Percentiles rank a stretch among this genome's conserved stretches.
Conservation (phyloP, 2,888 invertebrate genomes). For the Congeria kusceri region DNA sequence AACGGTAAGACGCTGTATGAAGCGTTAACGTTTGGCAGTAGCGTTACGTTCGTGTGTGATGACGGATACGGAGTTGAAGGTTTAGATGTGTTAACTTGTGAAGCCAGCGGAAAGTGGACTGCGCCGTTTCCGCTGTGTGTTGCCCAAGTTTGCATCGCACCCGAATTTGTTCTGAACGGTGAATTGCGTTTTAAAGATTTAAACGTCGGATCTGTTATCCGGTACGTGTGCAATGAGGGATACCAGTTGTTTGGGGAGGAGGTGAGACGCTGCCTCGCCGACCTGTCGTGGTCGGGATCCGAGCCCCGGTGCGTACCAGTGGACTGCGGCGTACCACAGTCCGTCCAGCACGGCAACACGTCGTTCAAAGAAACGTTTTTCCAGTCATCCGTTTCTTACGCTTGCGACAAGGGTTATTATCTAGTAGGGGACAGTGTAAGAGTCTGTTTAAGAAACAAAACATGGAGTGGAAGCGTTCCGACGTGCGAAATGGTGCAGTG, state of each 20-base stretch:
- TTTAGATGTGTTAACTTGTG: constrained; percentile 65
- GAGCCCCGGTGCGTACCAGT: constrained; percentile 70
- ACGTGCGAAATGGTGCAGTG: constrained; percentile 70
- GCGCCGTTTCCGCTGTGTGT: constrained; percentile 61
- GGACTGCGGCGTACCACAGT: constrained; percentile 63
- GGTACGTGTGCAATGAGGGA: constrained; percentile 80
- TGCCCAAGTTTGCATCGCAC: constrained; percentile 64
- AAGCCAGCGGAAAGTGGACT: constrained; percentile 73
- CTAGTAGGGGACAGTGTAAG: constrained; percentile 59
- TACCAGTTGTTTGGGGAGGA: constrained; percentile 74
- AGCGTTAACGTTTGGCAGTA: constrained; percentile 78
- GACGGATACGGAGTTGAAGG: constrained; percentile 74
- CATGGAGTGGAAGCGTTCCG: constrained; percentile 71
- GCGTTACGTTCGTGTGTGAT: constrained; percentile 71
- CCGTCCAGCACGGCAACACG: constrained; percentile 65
- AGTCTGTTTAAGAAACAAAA: constrained; percentile 64
- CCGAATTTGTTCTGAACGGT: constrained; percentile 85
- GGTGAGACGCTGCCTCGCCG: constrained; percentile 72
- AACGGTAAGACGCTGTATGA: constrained; percentile 57
- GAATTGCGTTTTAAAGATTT: constrained; percentile 78
- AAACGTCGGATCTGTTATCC: constrained; percentile 66
- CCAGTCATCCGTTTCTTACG: constrained; percentile 59
- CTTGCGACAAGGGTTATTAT: constrained; percentile 69
- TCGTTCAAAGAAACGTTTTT: constrained; percentile 43
- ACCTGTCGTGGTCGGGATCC: constrained; percentile 72